Base-by-base conservation (phyloP, 1,140 invertebrate genomes). In the Trichonephila inaurata region DNA sequence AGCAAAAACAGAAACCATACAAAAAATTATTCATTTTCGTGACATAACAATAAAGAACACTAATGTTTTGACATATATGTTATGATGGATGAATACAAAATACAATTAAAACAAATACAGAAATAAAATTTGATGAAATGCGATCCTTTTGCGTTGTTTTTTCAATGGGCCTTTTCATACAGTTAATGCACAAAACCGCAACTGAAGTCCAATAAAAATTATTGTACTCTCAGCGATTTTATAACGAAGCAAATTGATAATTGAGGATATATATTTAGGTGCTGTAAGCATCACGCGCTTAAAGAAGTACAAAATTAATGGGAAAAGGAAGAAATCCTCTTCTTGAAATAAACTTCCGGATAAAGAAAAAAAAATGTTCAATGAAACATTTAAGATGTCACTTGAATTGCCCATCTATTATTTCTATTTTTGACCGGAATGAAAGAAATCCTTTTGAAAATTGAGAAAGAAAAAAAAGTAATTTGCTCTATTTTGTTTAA, bases 1-100 rank as follows among this genome's bases (percentile, higher is more conserved):
- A 7, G 14, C 72, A 77, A 40, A 33, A 33, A 16, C 72, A 40
- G 66, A 69, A n/a, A 69, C 24, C 24, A 28, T 10, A 69, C n/a
- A 24, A 69, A 69, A 77, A 33, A 77, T 77, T 77, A 77, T 77
- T 77, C 72, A 77, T 5, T 18, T 77, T 77, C 72, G 72, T 77
- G 72, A 40, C 72, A 77, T 14, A 40, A 77, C 72, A 77, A 77
- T 77, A 77, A 77, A 33, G 24, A 40, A 18, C 18, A 18, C 18
- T 33, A 8, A 77, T 33, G 18, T 24, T 69, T 14, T 33, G 28
- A 28, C 28, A 77, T 77, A 77, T 6, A 19, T 64, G 62, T 64
- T 64, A 21, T 19, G 62, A 64, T 64, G 21, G 14, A 64, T 64
- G 62, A 14, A 18, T 33, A 28, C 24, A 77, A 77, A 40, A 40